Evolutionary conservation across 2,113 vertebrate species (phyloP).

Genomic region (Hipposideros armiger): DNA sequence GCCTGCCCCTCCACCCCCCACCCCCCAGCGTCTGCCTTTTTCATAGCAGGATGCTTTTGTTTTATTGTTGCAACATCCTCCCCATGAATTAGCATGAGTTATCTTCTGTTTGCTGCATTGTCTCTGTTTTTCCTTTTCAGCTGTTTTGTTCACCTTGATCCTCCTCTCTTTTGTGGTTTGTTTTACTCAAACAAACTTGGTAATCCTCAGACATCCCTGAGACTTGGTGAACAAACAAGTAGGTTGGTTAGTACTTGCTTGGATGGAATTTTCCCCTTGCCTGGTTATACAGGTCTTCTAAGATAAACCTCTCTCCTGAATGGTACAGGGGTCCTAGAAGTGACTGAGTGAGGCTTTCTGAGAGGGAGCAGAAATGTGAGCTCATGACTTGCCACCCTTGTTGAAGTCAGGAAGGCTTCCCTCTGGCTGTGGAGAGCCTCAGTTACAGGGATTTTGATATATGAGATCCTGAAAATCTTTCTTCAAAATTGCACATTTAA

Average conservation of each 20-base stretch:
- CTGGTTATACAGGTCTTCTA: not conserved
- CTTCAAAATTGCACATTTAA: not conserved
- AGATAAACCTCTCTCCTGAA: not conserved
- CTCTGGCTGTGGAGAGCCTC: not conserved
- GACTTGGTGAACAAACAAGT: not conserved
- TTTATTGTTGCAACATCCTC: not conserved
- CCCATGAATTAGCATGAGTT: not conserved
- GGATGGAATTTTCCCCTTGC: not conserved
- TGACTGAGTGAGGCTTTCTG: not conserved
- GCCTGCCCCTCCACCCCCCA: not conserved
- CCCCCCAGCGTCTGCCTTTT: not conserved
- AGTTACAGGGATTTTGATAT: not conserved
- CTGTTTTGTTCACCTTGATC: not conserved
- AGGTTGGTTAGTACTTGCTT: not conserved
- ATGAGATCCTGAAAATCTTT: not conserved
- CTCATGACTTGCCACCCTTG: not conserved
- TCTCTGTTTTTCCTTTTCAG: not conserved
- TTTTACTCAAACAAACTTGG: not conserved
- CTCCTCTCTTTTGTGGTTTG: not conserved
- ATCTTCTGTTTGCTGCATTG: not conserved
- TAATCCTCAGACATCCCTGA: not conserved
- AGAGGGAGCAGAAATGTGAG: not conserved
- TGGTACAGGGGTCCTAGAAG: not conserved
- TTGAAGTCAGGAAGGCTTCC: not conserved
- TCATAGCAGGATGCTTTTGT: not conserved